Evolutionary conservation across 2,888 invertebrate genomes (phyloP), one percentile per base, ranked within the genome.

Genomic region (Drosophila bunnanda): DNA sequence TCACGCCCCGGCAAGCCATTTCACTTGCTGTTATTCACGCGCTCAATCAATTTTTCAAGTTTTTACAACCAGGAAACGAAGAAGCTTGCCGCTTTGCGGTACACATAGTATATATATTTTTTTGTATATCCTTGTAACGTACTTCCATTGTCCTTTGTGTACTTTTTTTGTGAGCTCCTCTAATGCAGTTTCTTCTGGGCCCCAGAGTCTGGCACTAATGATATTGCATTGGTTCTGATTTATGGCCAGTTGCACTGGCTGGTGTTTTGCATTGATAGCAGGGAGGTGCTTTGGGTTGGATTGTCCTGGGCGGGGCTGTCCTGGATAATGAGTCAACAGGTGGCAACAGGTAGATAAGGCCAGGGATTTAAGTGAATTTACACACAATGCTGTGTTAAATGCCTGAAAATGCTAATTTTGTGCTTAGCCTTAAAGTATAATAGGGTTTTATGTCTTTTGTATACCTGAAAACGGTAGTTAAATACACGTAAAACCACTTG

Each of bases 41-140:
- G 86, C 79, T 89, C 85, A 88, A 89, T 87, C 88, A 86, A 89
- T 82, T 82, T 82, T 84, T 88, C 78, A 83, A 76, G 77, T 79
- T 87, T 81, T 83, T 82, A 80, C 75, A 68, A 54, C 66, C 84
- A 67, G 65, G 58, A 61, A 60, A 50, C 44, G 32, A 17, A 36
- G 38, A 10, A 39, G 30, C 57, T 39, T 22, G 9, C 36, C 8
- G 25, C n/a, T 46, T 44, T 34, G 56, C 38, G 48, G 61, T 64
- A 12, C 20, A 64, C 61, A 39, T 32, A 39, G 39, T 25, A 12
- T 17, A 12, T 30, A 13, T 32, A 32, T 32, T 1, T 30, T 30
- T 15, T n/a, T 7, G 9, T 22, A 15, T 20, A 6, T 34, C 20
- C 28, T 46, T n/a, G 3, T 30, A 17, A 3, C 1, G 15, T 43